phyloP scores from a whole-genome alignment of 2,888 invertebrate genomes.

The Ischnura elegans region DNA sequence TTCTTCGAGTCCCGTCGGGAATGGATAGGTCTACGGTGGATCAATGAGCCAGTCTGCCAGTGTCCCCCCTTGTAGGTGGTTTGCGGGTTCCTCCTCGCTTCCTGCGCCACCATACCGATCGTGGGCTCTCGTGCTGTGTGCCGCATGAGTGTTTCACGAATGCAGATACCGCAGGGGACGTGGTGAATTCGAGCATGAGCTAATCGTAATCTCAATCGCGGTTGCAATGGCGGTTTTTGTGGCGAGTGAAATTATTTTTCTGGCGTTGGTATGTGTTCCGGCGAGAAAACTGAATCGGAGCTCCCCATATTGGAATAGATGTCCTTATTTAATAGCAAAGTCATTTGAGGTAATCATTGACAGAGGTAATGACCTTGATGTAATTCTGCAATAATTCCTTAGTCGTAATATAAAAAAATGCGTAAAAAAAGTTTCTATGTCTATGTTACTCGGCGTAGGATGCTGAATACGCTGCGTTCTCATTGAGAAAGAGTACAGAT shows the following conservation, averaged over 20 bases:
- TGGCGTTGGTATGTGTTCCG: not conserved
- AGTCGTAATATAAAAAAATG: too few relatives aligned
- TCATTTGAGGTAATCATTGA: too few relatives aligned
- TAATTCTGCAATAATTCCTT: too few relatives aligned
- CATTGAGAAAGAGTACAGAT: too few relatives aligned
- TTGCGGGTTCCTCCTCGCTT: not conserved
- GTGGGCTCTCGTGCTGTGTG: not conserved
- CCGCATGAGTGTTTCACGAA: not conserved
- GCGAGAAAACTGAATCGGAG: not conserved
- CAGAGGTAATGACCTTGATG: too few relatives aligned
- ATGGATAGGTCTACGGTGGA: not conserved
- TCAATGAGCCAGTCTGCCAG: not conserved
- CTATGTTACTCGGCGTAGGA: too few relatives aligned
- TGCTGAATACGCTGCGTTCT: too few relatives aligned
- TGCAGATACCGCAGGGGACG: not conserved
- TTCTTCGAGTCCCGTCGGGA: not conserved
- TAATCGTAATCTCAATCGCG: slow-evolving; percentile 9
- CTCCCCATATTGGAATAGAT: not conserved
- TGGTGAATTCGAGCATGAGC: not conserved
- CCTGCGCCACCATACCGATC: not conserved
- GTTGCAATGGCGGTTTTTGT: not conserved
- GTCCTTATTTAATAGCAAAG: not conserved
- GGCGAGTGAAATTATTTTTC: not conserved
- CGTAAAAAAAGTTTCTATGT: too few relatives aligned
- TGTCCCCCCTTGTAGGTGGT: not conserved